A percentile compares a stretch with the other conserved stretches of the same genome.
Conservation (phyloP, 2,888 invertebrate genomes). For the Barypeithes pellucidus region DNA sequence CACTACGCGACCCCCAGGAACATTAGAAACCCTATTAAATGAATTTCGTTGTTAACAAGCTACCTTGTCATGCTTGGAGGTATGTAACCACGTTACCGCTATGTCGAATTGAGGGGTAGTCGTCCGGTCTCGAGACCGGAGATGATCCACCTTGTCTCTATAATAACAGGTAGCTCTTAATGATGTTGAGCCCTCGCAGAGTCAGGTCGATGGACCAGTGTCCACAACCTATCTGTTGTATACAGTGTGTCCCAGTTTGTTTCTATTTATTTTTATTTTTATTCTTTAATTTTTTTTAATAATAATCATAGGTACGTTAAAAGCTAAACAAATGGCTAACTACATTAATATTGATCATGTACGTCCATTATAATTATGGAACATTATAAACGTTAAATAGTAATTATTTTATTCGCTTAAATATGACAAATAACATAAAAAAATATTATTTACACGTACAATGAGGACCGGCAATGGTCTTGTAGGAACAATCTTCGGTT, state of each 20-base stretch:
- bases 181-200: slow-evolving; percentile 34
- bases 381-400: not conserved
- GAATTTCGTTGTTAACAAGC: not conserved
- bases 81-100: no score
- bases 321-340: no score
- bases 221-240: not conserved
- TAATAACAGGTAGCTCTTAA: slow-evolving; percentile 51
- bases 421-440: not conserved
- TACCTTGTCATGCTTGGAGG: no score
- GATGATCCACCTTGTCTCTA: slow-evolving; percentile 35
- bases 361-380: no score
- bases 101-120: slow-evolving; percentile 23
- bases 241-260: not conserved
- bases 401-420: no score
- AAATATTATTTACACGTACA: slow-evolving; percentile 12
- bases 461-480: slow-evolving; percentile 7
- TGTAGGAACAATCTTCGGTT: slow-evolving; percentile 17
- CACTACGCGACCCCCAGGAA: no score
- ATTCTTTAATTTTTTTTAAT: no score
- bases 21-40: no score
- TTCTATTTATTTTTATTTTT: no score
- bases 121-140: slow-evolving; percentile 39
- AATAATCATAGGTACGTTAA: no score
- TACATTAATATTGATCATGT: no score
- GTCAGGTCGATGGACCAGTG: slow-evolving; percentile 43